Evolutionary conservation across 92 coral and sea anemone species (phyloP).

Genomic region (Paramuricea clavata): DNA sequence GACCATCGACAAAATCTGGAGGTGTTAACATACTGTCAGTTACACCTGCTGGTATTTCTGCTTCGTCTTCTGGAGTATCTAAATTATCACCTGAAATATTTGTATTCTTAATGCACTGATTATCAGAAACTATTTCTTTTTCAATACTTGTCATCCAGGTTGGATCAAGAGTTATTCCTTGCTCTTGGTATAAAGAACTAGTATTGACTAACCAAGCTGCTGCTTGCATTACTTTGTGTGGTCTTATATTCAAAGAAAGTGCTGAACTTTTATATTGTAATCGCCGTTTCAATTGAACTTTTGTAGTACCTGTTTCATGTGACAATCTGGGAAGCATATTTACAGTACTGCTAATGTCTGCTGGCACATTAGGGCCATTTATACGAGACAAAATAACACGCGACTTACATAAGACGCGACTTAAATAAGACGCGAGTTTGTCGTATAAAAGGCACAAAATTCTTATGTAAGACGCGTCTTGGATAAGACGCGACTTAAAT

Average conservation of each 20-base stretch:
- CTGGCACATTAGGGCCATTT: slow-evolving; percentile 56
- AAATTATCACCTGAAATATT: background rate
- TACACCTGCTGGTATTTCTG: slow-evolving; percentile 14
- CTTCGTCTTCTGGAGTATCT: slow-evolving; percentile 22
- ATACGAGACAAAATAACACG: too few species aligned
- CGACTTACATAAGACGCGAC: too few species aligned
- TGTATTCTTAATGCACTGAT: slow-evolving; percentile 2
- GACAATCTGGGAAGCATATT: slow-evolving; percentile 55
- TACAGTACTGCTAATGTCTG: slow-evolving; percentile 50
- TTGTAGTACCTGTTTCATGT: slow-evolving; percentile 52
- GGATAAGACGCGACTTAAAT: too few species aligned
- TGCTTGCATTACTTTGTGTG: slow-evolving; percentile 53
- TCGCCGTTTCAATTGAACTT: slow-evolving; percentile 59
- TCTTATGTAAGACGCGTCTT: too few species aligned
- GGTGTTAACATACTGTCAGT: too few species aligned
- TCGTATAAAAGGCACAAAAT: too few species aligned
- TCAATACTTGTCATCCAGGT: slow-evolving; percentile 15
- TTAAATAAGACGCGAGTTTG: too few species aligned
- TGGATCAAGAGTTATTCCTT: slow-evolving; percentile 46
- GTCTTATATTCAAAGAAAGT: slow-evolving; percentile 60
- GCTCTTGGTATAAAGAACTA: slow-evolving; percentile 51
- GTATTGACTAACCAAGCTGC: slow-evolving; percentile 55
- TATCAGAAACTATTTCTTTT: background rate
- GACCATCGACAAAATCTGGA: slow-evolving; percentile 63
- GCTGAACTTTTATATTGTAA: slow-evolving; percentile 60